Evolutionary conservation across 2,888 invertebrate genomes (phyloP).

Genomic region (Eurois occulta): DNA sequence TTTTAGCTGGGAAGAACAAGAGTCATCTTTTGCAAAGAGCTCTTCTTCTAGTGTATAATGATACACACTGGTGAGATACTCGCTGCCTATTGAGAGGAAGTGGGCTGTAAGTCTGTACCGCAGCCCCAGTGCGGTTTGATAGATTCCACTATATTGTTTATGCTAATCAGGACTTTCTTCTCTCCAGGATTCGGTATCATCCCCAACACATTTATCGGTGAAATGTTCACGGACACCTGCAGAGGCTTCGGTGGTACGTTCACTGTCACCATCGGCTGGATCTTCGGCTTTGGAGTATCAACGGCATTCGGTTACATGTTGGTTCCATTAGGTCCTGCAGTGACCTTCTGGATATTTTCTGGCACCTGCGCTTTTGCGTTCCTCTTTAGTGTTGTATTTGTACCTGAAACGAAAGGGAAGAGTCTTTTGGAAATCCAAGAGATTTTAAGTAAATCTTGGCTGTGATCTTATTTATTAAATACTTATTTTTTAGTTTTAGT

Average conservation of each 20-base stretch:
- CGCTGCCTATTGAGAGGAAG: not conserved
- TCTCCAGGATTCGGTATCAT: conserved; percentile 74
- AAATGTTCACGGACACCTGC: conserved; percentile 76
- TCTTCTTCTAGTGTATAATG: too few species aligned
- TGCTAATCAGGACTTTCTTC: not conserved
- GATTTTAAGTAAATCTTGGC: conserved; percentile 27
- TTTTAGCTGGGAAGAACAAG: not conserved
- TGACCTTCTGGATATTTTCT: conserved; percentile 71
- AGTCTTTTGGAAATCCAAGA: conserved; percentile 70
- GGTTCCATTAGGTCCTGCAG: conserved; percentile 62
- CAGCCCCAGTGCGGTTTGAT: not conserved
- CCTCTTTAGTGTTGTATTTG: conserved; percentile 67
- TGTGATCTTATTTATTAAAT: conserved; percentile 36
- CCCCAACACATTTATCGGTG: conserved; percentile 74
- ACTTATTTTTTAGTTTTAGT: conserved; percentile 4
- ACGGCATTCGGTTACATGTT: conserved; percentile 71
- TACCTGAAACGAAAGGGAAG: conserved; percentile 76
- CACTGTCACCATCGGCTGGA: conserved; percentile 68
- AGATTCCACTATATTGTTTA: not conserved
- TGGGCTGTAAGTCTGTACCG: not conserved
- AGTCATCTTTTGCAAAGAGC: not conserved
- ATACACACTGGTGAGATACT: not conserved
- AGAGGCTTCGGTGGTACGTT: conserved; percentile 73
- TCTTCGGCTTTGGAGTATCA: conserved; percentile 72
- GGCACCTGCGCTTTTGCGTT: conserved; percentile 62